phyloP scores from a whole-genome alignment of 2,888 invertebrate species.

The Andrena haemorrhoa region DNA sequence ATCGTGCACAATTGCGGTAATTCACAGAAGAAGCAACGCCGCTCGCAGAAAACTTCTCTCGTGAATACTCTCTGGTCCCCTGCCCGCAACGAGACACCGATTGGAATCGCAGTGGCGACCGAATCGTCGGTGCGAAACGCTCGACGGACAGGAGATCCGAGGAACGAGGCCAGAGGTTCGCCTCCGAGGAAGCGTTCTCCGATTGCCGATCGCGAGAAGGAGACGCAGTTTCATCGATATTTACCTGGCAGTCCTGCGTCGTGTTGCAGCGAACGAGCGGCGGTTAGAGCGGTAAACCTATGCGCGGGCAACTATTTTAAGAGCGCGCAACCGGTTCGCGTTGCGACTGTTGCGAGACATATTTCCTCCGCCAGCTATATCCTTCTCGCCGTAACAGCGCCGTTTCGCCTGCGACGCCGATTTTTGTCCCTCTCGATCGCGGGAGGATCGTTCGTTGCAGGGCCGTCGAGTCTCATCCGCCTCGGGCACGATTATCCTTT shows the following conservation, averaged over 20 bases:
- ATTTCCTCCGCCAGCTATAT: constrained; percentile 59
- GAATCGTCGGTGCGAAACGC: neutral
- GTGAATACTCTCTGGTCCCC: neutral
- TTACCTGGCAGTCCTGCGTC: constrained; percentile 69
- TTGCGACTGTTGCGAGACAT: constrained; percentile 73
- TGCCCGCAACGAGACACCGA: neutral
- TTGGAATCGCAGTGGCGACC: neutral
- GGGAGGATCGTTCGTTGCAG: neutral
- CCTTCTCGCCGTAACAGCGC: constrained; percentile 43
- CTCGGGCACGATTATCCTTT: neutral
- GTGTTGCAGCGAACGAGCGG: constrained; percentile 62
- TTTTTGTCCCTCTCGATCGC: neutral
- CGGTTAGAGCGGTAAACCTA: constrained; percentile 67
- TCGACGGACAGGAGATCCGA: neutral
- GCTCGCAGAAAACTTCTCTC: no score
- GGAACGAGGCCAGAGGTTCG: neutral
- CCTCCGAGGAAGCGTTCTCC: neutral
- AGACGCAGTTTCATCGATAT: constrained; percentile 32
- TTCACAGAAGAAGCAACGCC: no score
- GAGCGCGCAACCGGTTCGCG: constrained; percentile 76
- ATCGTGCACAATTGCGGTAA: no score
- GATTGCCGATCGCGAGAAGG: neutral
- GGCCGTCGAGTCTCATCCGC: neutral
- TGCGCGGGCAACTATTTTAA: constrained; percentile 75
- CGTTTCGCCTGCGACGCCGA: neutral